Conservation (phyloP, 2,113 vertebrate genomes). For the Oriolus oriolus region DNA sequence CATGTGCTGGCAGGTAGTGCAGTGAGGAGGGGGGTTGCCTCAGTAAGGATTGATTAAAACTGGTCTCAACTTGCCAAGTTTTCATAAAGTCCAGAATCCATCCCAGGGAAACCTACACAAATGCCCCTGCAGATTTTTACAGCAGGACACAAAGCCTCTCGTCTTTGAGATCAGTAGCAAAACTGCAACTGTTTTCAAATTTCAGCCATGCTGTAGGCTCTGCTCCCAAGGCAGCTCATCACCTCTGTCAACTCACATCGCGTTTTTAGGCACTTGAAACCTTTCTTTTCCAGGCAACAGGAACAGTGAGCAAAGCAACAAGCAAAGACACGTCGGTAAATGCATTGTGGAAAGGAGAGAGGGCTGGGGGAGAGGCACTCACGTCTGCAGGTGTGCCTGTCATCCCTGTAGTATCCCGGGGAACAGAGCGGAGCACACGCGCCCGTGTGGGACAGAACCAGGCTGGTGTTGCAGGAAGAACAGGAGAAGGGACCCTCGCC, state of each 20-base stretch:
- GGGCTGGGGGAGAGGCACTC: constrained; percentile 2
- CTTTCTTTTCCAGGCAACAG: not conserved
- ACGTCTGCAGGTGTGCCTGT: constrained; percentile 77
- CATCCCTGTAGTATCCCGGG: constrained; percentile 78
- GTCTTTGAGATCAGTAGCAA: not conserved
- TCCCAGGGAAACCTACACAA: not conserved
- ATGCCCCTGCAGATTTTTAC: not conserved
- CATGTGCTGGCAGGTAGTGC: not conserved
- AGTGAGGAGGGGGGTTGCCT: not conserved
- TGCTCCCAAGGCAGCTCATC: not conserved
- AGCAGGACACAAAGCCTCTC: not conserved
- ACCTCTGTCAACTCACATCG: not conserved
- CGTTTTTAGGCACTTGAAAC: not conserved
- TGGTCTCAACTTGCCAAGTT: not conserved
- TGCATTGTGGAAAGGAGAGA: not conserved
- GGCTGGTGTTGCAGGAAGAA: constrained; percentile 73
- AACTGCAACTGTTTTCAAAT: not conserved
- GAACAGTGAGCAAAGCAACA: not conserved
- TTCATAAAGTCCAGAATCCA: not conserved
- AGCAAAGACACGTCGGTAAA: not conserved
- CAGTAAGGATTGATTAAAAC: not conserved
- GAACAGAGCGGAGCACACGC: constrained; percentile 77
- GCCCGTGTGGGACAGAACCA: constrained; percentile 75
- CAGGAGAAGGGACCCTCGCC: constrained; percentile 76
- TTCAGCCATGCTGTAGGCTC: not conserved